phyloP scores from a whole-genome alignment of 2,113 vertebrate species.

The Chiloscyllium plagiosum region DNA sequence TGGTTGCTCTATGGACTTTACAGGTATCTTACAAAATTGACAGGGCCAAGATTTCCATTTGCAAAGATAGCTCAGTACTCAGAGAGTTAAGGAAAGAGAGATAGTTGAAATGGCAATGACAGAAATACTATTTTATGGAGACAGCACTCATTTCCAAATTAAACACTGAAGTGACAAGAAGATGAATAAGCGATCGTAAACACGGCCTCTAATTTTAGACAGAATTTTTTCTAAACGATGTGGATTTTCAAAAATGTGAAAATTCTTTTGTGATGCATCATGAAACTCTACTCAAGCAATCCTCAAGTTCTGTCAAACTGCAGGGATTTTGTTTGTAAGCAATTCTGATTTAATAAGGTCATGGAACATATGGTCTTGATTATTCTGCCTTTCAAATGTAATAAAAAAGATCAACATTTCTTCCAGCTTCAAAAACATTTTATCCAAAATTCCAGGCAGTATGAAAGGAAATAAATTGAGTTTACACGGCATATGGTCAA shows the following conservation, averaged over 20 bases:
- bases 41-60: neutral
- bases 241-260: constrained; percentile 36
- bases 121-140: constrained; percentile 8
- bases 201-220: constrained; percentile 24
- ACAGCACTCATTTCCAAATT: constrained; percentile 27
- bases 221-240: constrained; percentile 12
- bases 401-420: neutral
- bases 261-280: constrained; percentile 27
- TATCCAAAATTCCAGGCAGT: neutral
- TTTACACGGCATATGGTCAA: neutral
- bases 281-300: constrained; percentile 18
- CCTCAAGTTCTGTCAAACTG: constrained; percentile 16
- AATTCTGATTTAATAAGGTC: constrained; percentile 37
- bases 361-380: constrained; percentile 32
- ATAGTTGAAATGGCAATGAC: neutral
- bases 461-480: neutral
- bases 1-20: neutral
- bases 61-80: neutral
- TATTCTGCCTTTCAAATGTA: constrained; percentile 23
- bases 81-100: neutral
- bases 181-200: constrained; percentile 24
- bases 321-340: constrained; percentile 33
- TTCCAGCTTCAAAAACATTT: constrained; percentile 10
- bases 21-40: neutral
- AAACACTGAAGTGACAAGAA: constrained; percentile 26